phyloP scores from a whole-genome alignment of 2,797 vertebrate species.

The Cuculus canorus region DNA sequence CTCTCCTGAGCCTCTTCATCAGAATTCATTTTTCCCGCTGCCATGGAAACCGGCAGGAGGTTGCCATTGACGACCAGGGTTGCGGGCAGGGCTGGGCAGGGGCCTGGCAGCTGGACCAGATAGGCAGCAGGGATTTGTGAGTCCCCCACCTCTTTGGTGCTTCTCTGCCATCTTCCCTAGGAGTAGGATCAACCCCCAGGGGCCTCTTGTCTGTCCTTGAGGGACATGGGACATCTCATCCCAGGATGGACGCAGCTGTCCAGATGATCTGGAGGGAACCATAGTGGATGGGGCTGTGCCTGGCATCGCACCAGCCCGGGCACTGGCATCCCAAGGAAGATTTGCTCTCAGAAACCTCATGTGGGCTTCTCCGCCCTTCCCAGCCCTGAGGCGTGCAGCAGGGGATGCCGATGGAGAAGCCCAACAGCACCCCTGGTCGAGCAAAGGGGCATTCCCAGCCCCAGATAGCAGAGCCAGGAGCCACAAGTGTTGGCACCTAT shows the following conservation, averaged over 20 bases:
- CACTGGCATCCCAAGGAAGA: neutral
- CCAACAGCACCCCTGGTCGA: neutral
- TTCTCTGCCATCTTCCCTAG: neutral
- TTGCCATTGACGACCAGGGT: conserved; percentile 33
- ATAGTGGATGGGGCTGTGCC: accelerated
- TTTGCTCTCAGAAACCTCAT: neutral
- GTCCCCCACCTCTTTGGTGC: neutral
- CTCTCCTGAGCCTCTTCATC: neutral
- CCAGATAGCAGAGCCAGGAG: neutral
- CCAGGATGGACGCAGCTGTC: accelerated
- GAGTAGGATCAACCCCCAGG: neutral
- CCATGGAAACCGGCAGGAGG: conserved; percentile 34
- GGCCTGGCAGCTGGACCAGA: neutral
- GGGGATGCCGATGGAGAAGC: accelerated
- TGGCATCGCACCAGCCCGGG: neutral
- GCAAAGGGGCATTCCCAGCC: neutral
- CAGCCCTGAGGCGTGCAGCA: accelerated
- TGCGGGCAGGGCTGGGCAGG: neutral
- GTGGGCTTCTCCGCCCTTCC: neutral
- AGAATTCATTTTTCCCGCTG: conserved; percentile 27
- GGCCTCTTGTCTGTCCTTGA: neutral
- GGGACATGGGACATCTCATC: neutral
- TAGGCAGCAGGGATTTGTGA: neutral
- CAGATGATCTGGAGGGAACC: neutral
- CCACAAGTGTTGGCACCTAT: neutral